Conservation (phyloP, 2,797 vertebrate genomes). For the Podarcis lilfordi region DNA sequence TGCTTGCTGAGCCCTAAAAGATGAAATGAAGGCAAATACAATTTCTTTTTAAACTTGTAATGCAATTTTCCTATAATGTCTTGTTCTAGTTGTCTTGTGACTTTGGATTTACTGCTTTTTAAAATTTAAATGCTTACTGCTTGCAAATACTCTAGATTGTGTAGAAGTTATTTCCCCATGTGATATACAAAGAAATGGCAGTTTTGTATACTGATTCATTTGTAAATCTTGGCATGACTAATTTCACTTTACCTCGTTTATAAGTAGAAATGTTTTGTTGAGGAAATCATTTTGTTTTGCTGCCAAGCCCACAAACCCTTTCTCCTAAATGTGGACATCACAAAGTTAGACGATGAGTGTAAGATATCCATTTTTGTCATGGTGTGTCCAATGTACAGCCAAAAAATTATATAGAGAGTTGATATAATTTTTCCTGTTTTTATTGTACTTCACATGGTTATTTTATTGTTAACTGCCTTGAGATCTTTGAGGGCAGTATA, state of each 20-base stretch:
- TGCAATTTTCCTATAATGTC: background rate
- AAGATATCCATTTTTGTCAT: background rate
- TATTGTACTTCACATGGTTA: no score
- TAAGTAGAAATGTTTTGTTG: background rate
- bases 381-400: no score
- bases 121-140: background rate
- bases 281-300: background rate
- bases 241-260: conserved; percentile 6
- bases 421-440: no score
- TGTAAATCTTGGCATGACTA: background rate
- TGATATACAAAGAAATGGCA: background rate
- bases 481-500: no score
- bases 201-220: background rate
- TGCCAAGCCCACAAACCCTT: no score
- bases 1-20: background rate
- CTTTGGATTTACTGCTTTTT: background rate
- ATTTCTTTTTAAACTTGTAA: background rate
- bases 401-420: no score
- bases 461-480: no score
- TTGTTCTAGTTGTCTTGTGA: background rate
- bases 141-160: background rate
- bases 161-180: background rate
- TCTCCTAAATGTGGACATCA: background rate
- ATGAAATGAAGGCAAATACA: background rate
- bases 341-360: background rate